Evolutionary conservation across 2,797 vertebrate species (phyloP).

Genomic region (Oreochromis grahami): DNA sequence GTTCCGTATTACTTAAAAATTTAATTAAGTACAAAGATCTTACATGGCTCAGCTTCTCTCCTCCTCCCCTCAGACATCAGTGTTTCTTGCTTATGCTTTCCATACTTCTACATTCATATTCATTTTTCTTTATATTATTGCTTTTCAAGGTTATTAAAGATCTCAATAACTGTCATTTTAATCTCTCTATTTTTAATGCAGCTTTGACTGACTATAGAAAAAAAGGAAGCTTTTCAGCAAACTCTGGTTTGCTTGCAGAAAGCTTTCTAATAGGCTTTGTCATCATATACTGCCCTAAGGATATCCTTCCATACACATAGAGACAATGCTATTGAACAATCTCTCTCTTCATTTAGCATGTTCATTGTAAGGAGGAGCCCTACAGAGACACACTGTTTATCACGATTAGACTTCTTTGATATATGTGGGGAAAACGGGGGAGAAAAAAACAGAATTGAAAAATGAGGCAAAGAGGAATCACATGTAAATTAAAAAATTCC

Average conservation of each 20-base stretch:
- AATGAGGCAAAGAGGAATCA: constrained; percentile 29
- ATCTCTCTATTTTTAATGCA: background rate
- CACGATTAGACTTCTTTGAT: background rate
- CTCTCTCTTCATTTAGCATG: background rate
- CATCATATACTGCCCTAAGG: background rate
- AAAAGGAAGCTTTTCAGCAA: background rate
- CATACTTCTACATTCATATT: background rate
- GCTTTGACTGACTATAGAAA: background rate
- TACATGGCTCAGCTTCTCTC: background rate
- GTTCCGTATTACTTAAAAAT: background rate
- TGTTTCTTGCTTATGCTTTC: background rate
- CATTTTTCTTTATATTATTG: background rate
- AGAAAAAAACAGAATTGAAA: background rate
- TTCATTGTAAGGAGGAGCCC: background rate
- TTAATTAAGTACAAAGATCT: background rate
- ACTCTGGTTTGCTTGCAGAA: background rate
- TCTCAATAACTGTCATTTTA: background rate
- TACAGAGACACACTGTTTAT: background rate
- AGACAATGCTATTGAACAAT: background rate
- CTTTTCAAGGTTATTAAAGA: background rate
- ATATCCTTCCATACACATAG: background rate
- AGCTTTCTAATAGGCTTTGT: background rate
- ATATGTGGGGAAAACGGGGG: constrained; percentile 14
- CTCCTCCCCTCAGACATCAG: background rate
- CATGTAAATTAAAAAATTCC: background rate